Percentiles rank a stretch among this genome's conserved stretches.
Conservation (phyloP, 2,797 vertebrate species). For the Strix occidentalis region DNA sequence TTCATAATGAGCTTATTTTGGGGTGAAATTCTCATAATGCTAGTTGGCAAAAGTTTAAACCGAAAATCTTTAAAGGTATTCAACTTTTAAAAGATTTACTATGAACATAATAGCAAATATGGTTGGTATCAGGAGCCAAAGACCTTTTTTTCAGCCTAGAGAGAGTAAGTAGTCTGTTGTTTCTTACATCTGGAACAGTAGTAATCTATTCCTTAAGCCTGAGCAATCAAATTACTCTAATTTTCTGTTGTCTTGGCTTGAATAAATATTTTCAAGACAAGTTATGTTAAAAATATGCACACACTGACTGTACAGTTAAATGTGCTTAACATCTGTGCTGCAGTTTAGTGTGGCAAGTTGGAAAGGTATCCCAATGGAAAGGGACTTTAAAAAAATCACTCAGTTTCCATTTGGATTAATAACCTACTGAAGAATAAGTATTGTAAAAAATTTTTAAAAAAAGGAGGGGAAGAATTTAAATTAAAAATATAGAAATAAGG, state of each 20-base stretch:
- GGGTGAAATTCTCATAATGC: background rate
- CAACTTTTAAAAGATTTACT: slow-evolving; percentile 59
- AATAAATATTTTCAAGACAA: slow-evolving; percentile 67
- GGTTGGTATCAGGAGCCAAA: slow-evolving; percentile 30
- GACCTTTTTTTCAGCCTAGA: background rate
- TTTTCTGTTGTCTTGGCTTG: slow-evolving; percentile 55
- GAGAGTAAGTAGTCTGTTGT: slow-evolving; percentile 37
- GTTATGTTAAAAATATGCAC: slow-evolving; percentile 64
- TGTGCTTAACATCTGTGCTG: slow-evolving; percentile 63
- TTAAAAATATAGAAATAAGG: background rate
- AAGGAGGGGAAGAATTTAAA: background rate
- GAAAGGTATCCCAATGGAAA: slow-evolving; percentile 43
- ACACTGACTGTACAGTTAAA: slow-evolving; percentile 15
- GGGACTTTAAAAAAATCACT: background rate
- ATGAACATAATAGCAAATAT: slow-evolving; percentile 19
- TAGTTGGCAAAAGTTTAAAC: background rate
- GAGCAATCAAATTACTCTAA: slow-evolving; percentile 58
- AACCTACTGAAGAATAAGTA: background rate
- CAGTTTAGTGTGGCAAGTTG: background rate
- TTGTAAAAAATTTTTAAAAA: background rate
- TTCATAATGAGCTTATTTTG: background rate
- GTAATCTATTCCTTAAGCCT: slow-evolving; percentile 41
- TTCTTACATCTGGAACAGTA: slow-evolving; percentile 49
- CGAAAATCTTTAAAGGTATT: slow-evolving; percentile 14
- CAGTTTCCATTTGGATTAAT: background rate